Conservation (phyloP, 2,113 vertebrate species). For the Perca schrenkii region DNA sequence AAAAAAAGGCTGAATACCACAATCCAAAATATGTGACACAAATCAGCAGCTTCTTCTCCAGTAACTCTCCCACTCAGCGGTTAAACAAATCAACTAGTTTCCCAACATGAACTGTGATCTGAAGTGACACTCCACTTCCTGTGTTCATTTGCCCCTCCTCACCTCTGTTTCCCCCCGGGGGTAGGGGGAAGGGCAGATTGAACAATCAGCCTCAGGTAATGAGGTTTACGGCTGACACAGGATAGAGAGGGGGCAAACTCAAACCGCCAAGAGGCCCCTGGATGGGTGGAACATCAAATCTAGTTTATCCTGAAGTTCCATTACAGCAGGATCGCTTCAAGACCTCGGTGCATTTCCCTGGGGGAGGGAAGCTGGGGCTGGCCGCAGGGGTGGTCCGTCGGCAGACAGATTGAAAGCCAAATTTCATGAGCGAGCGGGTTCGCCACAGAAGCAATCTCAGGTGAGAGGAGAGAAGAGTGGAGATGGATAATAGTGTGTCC, state of each 20-base stretch:
- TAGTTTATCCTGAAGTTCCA: slow-evolving; percentile 74
- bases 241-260: slow-evolving; percentile 13
- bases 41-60: neutral
- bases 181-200: neutral
- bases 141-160: slow-evolving; percentile 40
- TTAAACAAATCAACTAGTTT: slow-evolving; percentile 36
- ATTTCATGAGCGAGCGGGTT: slow-evolving; percentile 50
- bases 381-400: slow-evolving; percentile 26
- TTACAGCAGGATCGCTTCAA: slow-evolving; percentile 63
- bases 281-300: slow-evolving; percentile 68
- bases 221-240: slow-evolving; percentile 46
- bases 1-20: neutral
- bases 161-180: slow-evolving; percentile 28
- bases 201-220: slow-evolving; percentile 60
- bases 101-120: slow-evolving; percentile 28
- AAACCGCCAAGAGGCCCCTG: slow-evolving; percentile 14
- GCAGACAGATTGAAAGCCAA: slow-evolving; percentile 55
- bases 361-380: slow-evolving; percentile 1
- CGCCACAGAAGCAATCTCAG: slow-evolving; percentile 42
- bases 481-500: slow-evolving; percentile 32
- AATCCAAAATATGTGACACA: neutral
- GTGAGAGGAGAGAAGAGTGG: slow-evolving; percentile 9
- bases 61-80: neutral
- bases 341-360: slow-evolving; percentile 61
- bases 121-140: slow-evolving; percentile 63